These are phyloP conservation scores for Epizoanthus stellaris DNA, from an alignment of 92 coral and sea anemone species.

Conservation along the genomic window DNA sequence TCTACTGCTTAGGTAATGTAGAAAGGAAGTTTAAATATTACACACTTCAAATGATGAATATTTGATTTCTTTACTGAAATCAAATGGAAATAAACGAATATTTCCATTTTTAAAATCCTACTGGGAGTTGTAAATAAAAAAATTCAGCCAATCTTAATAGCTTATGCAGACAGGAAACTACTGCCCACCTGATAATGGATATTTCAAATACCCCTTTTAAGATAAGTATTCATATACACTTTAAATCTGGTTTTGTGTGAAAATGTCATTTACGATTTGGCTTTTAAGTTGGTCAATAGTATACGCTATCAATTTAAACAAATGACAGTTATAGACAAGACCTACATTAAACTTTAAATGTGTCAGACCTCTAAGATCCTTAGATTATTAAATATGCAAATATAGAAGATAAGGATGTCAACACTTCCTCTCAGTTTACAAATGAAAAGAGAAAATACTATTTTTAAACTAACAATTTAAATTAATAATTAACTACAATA, in stretches of 20 bases:
- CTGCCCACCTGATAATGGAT: not conserved
- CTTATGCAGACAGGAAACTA: not conserved
- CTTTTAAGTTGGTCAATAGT: not conserved
- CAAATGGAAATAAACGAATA: not conserved
- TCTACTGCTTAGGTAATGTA: not conserved
- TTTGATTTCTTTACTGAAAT: not conserved
- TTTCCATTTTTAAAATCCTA: not conserved
- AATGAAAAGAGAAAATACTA: not conserved
- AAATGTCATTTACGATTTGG: not conserved
- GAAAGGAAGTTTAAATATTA: not conserved
- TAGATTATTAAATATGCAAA: not conserved
- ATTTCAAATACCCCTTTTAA: not conserved
- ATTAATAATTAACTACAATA: not conserved
- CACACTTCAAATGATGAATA: not conserved
- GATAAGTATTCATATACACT: not conserved
- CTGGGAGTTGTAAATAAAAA: not conserved
- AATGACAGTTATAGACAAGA: not conserved
- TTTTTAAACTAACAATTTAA: not conserved
- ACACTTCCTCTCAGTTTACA: not conserved
- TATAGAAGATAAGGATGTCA: not conserved
- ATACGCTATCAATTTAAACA: too few species aligned
- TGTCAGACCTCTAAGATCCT: not conserved
- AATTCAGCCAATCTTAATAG: not conserved
- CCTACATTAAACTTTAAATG: not conserved
- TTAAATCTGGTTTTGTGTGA: not conserved